Evolutionary conservation across 1,140 invertebrate genomes (phyloP).

Genomic region (Rhizoglyphus robini): DNA sequence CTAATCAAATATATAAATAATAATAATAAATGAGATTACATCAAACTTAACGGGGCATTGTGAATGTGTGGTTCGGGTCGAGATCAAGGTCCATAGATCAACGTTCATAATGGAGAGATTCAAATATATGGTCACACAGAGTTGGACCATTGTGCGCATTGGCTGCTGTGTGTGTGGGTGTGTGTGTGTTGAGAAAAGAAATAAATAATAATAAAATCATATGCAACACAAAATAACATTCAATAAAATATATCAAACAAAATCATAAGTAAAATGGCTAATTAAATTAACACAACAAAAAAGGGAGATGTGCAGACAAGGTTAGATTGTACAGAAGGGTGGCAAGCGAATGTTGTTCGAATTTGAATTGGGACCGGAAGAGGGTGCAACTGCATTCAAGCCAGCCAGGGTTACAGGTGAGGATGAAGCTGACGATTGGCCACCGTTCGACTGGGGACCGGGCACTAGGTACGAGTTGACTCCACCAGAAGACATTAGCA

Average conservation of each 20-base stretch:
- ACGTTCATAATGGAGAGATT: too few species aligned
- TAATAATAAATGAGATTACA: too few species aligned
- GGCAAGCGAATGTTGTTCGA: conserved; percentile 8
- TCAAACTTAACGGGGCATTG: too few species aligned
- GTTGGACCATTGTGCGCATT: too few species aligned
- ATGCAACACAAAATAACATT: not conserved
- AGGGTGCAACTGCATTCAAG: not conserved
- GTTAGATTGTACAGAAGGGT: conserved; percentile 12
- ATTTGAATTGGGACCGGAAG: not conserved
- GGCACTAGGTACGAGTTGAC: not conserved
- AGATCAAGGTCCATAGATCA: too few species aligned
- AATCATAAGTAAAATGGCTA: too few species aligned
- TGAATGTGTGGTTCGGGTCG: too few species aligned
- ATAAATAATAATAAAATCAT: not conserved
- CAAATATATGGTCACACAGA: too few species aligned
- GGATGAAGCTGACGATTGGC: not conserved
- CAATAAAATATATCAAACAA: too few species aligned
- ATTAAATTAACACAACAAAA: not conserved
- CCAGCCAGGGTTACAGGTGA: not conserved
- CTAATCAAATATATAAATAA: too few species aligned
- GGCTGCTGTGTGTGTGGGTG: too few species aligned
- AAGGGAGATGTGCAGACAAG: not conserved
- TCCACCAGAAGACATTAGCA: not conserved
- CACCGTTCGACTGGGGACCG: not conserved
- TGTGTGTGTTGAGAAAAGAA: too few species aligned